A percentile compares a stretch with the other conserved stretches of the same genome.
phyloP scores from a whole-genome alignment of 1,140 invertebrate genomes.

The Drosophila lacteicornis region DNA sequence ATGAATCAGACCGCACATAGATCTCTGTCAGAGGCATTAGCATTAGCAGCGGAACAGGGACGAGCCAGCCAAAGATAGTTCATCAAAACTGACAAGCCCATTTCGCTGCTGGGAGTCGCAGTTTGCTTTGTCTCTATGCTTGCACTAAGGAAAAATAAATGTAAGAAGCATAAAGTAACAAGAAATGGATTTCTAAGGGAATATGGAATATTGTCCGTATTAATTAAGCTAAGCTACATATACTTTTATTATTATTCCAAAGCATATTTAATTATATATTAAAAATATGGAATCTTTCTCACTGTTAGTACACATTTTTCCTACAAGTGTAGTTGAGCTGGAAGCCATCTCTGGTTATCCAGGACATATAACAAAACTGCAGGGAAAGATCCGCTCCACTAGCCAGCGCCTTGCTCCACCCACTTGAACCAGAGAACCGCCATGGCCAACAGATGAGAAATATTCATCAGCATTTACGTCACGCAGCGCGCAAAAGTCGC shows the following conservation, averaged over 20 bases:
- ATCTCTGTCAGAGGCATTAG: constrained; percentile 76
- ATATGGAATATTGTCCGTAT: too few relatives aligned
- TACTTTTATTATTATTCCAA: too few relatives aligned
- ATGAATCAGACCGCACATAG: constrained; percentile 79
- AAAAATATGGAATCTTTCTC: too few relatives aligned
- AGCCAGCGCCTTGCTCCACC: constrained; percentile 9
- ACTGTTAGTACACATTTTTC: background rate
- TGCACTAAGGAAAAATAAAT: constrained; percentile 4
- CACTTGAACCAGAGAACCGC: constrained; percentile 29
- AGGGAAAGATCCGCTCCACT: constrained; percentile 22
- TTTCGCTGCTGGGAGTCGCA: constrained; percentile 54
- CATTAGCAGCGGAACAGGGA: constrained; percentile 61
- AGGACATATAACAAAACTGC: constrained; percentile 68
- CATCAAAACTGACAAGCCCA: constrained; percentile 81
- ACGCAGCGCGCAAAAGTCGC: constrained; percentile 74
- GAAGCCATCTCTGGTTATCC: constrained; percentile 46
- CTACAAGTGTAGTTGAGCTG: background rate
- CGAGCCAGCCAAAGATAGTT: constrained; percentile 68
- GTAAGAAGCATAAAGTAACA: too few relatives aligned
- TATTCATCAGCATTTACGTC: constrained; percentile 82
- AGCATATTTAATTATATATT: too few relatives aligned
- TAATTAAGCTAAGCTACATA: too few relatives aligned
- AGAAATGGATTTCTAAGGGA: too few relatives aligned
- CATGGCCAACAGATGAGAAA: constrained; percentile 64
- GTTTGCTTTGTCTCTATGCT: constrained; percentile 1